Percentiles rank a stretch among this genome's conserved stretches.
Evolutionary conservation across 2,888 invertebrate species (phyloP).

Genomic region (Empis livida): DNA sequence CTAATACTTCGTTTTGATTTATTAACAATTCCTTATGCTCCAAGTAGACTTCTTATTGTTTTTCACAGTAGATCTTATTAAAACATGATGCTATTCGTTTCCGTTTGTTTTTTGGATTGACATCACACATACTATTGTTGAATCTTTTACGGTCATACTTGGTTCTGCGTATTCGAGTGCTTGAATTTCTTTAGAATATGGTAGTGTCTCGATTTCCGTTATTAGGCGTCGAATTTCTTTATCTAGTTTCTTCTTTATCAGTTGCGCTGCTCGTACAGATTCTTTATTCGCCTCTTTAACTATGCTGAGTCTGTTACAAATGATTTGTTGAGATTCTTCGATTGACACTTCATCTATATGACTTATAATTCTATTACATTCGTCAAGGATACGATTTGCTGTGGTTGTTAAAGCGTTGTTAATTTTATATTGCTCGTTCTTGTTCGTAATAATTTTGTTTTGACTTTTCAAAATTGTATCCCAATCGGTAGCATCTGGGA

Average conservation of each 20-base stretch:
- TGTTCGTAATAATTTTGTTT: conserved; percentile 4
- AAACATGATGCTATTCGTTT: background rate
- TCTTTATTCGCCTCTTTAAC: conserved; percentile 8
- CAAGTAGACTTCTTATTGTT: background rate
- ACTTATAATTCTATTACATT: conserved; percentile 1
- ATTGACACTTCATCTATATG: conserved; percentile 1
- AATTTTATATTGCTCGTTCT: conserved; percentile 10
- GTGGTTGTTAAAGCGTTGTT: conserved; percentile 4
- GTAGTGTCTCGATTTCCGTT: conserved; percentile 10
- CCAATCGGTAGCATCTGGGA: conserved; percentile 6
- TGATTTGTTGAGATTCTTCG: background rate
- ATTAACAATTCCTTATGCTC: background rate
- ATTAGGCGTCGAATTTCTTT: conserved; percentile 7
- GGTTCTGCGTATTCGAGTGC: conserved; percentile 11
- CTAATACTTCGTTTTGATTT: background rate
- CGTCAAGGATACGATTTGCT: background rate
- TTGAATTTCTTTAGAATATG: conserved; percentile 11
- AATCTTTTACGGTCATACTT: conserved; percentile 9
- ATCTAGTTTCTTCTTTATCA: too few relatives aligned
- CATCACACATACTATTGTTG: conserved; percentile 9
- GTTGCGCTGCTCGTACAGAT: conserved; percentile 7
- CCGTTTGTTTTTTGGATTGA: conserved; percentile 7
- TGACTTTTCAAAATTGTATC: conserved; percentile 2
- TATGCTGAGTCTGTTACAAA: background rate
- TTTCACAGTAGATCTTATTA: background rate